These are phyloP conservation scores for Chaetodon trifasciatus DNA, from an alignment of 2,797 vertebrate genomes.

Conservation along the genomic window DNA sequence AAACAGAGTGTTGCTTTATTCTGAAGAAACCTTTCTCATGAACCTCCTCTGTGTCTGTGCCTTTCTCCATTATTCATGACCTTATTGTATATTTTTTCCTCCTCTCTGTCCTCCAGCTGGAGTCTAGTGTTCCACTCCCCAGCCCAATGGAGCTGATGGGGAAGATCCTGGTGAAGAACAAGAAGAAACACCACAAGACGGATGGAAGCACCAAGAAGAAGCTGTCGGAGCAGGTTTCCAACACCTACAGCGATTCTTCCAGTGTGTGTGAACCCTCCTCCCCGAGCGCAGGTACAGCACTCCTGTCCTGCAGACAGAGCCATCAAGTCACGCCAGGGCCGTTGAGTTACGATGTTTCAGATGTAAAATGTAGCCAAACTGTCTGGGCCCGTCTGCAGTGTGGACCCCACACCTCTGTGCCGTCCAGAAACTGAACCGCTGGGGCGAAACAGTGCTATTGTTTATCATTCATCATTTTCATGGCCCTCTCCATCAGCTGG, in stretches of 20 bases:
- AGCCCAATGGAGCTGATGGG: conserved; percentile 97
- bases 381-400: conserved; percentile 28
- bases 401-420: conserved; percentile 8
- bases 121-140: conserved; percentile 91
- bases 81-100: neutral
- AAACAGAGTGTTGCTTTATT: neutral
- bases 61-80: conserved; percentile 9
- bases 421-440: conserved; percentile 43
- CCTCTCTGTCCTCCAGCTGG: conserved; percentile 84
- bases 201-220: conserved; percentile 95
- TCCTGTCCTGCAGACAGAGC: conserved; percentile 25
- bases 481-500: conserved; percentile 71
- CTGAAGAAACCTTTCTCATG: neutral
- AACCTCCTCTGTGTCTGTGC: neutral
- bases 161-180: conserved; percentile 99
- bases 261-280: conserved; percentile 96
- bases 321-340: neutral
- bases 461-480: conserved; percentile 80
- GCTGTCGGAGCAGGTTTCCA: conserved; percentile 94
- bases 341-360: conserved; percentile 50
- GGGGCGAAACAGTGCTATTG: conserved; percentile 49
- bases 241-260: conserved; percentile 94
- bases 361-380: conserved; percentile 36
- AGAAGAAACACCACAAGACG: conserved; percentile 95
- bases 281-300: conserved; percentile 90